phyloP scores from a whole-genome alignment of 2,888 invertebrate genomes.

The Trachelus stipa region DNA sequence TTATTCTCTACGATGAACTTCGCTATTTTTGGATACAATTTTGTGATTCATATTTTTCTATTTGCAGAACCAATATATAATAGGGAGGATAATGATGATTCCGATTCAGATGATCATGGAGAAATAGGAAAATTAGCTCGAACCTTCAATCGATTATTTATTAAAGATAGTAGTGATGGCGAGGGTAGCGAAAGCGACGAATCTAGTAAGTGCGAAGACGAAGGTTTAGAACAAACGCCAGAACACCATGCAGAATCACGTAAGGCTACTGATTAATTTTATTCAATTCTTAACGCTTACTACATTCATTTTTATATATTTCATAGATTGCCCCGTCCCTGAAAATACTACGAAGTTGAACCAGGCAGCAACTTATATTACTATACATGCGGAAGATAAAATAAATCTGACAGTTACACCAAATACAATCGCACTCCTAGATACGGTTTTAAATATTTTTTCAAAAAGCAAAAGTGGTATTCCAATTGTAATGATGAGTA shows the following conservation, averaged over 20 bases:
- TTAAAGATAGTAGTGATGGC: constrained; percentile 74
- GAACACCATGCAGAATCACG: constrained; percentile 49
- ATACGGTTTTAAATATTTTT: constrained; percentile 65
- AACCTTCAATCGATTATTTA: constrained; percentile 83
- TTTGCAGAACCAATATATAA: constrained; percentile 55
- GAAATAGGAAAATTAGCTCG: constrained; percentile 77
- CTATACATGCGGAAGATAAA: constrained; percentile 76
- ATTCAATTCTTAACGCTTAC: constrained; percentile 48
- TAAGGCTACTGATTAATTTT: constrained; percentile 44
- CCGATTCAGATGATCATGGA: constrained; percentile 81
- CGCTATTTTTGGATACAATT: background rate
- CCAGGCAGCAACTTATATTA: constrained; percentile 73
- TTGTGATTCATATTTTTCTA: background rate
- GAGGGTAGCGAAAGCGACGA: constrained; percentile 68
- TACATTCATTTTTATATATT: constrained; percentile 31
- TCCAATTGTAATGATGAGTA: constrained; percentile 44
- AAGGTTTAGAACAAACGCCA: constrained; percentile 52
- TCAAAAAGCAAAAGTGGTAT: constrained; percentile 61
- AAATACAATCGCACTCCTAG: constrained; percentile 72
- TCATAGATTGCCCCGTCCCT: constrained; percentile 35
- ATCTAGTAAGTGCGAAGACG: constrained; percentile 64
- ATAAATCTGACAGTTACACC: constrained; percentile 79
- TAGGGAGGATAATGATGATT: constrained; percentile 69
- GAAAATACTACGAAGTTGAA: constrained; percentile 34
- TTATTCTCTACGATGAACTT: background rate